These are phyloP conservation scores for Tarsius wallacei DNA, from an alignment of 2,797 vertebrate genomes.

Conservation along the genomic window DNA sequence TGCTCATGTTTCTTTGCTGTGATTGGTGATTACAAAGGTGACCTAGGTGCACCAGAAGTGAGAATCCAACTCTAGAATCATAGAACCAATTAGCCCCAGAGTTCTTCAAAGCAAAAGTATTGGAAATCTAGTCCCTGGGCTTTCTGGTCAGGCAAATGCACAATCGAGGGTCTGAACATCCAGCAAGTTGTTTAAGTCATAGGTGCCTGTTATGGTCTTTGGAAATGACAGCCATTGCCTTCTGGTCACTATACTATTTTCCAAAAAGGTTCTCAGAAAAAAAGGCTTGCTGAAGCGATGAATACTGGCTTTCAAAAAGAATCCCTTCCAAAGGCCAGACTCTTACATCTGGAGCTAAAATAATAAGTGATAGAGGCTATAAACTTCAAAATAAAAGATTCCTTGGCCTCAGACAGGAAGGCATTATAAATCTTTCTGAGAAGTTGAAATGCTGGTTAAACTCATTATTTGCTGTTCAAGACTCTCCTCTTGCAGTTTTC, in stretches of 20 bases:
- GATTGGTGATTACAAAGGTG: background rate
- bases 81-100: background rate
- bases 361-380: slow-evolving; percentile 71
- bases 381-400: slow-evolving; percentile 84
- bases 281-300: background rate
- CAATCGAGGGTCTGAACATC: background rate
- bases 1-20: background rate
- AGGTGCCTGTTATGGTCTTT: background rate
- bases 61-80: background rate
- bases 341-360: slow-evolving; percentile 72
- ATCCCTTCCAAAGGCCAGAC: slow-evolving; percentile 64
- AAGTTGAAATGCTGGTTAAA: slow-evolving; percentile 84
- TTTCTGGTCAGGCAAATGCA: background rate
- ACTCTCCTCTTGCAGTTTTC: slow-evolving; percentile 80
- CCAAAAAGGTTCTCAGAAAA: background rate
- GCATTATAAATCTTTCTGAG: slow-evolving; percentile 84
- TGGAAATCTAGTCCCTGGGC: background rate
- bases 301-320: slow-evolving; percentile 60
- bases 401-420: slow-evolving; percentile 71
- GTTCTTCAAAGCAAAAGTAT: background rate
- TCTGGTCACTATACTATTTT: background rate
- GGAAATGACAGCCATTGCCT: background rate
- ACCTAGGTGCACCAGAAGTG: background rate
- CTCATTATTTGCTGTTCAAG: slow-evolving; percentile 87
- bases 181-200: background rate